These are phyloP conservation scores for Pantala flavescens DNA, from an alignment of 1,140 invertebrate genomes.

Conservation along the genomic window DNA sequence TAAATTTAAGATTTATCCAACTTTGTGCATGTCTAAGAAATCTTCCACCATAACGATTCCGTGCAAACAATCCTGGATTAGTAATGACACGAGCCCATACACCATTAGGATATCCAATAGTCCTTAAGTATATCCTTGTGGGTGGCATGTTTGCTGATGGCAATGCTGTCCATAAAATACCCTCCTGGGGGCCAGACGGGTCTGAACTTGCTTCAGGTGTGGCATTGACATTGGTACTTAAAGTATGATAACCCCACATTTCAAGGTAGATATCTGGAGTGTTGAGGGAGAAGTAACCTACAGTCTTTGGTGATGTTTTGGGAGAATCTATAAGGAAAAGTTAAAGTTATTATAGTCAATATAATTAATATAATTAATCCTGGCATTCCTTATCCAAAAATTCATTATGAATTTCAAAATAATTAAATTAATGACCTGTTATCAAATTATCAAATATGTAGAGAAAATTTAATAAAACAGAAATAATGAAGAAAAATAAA, in stretches of 20 bases:
- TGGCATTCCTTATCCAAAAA: background rate
- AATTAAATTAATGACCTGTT: background rate
- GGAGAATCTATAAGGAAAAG: background rate
- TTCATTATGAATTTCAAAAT: background rate
- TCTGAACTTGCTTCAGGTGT: background rate
- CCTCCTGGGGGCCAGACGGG: background rate
- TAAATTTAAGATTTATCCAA: slow-evolving; percentile 12
- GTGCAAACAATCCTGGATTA: slow-evolving; percentile 30
- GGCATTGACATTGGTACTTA: slow-evolving; percentile 13
- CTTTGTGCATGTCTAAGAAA: slow-evolving; percentile 26
- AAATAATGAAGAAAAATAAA: background rate
- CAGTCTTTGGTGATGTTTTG: background rate
- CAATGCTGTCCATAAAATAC: background rate
- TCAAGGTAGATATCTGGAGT: slow-evolving; percentile 20
- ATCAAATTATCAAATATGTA: background rate
- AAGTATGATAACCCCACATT: slow-evolving; percentile 17
- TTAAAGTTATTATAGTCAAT: too few species aligned
- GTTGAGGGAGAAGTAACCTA: slow-evolving; percentile 8
- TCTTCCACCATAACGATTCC: slow-evolving; percentile 29
- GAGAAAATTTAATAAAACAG: background rate
- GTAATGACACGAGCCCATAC: slow-evolving; percentile 26
- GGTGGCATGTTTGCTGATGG: background rate
- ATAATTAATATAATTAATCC: background rate
- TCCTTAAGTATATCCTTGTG: background rate
- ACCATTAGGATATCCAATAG: slow-evolving; percentile 14